Evolutionary conservation across 2,113 vertebrate species (phyloP), one percentile per base, ranked within the genome.

Genomic region (Mastomys natalensis): DNA sequence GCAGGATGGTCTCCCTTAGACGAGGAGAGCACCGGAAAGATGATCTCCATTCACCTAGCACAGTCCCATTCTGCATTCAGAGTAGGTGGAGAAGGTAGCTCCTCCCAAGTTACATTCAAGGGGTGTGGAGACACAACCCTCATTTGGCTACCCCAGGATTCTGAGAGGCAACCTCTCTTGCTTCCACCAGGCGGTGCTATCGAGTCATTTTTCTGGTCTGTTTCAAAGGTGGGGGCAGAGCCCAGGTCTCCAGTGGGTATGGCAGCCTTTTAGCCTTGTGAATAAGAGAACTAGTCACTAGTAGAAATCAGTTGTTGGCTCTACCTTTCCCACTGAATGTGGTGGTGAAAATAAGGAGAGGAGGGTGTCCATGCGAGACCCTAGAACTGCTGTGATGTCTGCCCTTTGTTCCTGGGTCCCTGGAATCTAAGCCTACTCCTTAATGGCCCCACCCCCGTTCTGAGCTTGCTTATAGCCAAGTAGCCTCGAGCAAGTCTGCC

Each of bases 101-200:
- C 48, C 37, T 73, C 51, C 88, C 86, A n/a, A n/a, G 43, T 2
- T 8, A 34, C 43, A 1, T 40, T 12, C 55, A 13, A 72, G 13
- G 8, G 21, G 26, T 21, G 13, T 6, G 7, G 13, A 78, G 43
- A 29, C 82, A 11, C 22, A 89, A 37, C 26, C 43, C 24, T 43
- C 60, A 5, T 5, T 2, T 7, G 86, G 74, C 55, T 34, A 0
- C 40, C 45, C 40, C 17, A 6, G 58, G 62, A 11, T 11, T 31
- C 73, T 15, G 12, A 53, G 12, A 34, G 0, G 48, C 87, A 91
- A n/a, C 31, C 9, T 53, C 92, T 37, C 10, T n/a, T 58, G n/a
- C 51, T 3, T 93, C 96, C 97, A 94, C 91, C 94, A 96, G 95
- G 62, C 29, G 7, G 95, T 40, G 70, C 91, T 94, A n/a, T 94